A percentile compares a stretch with the other conserved stretches of the same genome.
These are phyloP conservation scores for Ptilodon capucinus DNA, from an alignment of 2,888 invertebrate species.

Conservation along the genomic window DNA sequence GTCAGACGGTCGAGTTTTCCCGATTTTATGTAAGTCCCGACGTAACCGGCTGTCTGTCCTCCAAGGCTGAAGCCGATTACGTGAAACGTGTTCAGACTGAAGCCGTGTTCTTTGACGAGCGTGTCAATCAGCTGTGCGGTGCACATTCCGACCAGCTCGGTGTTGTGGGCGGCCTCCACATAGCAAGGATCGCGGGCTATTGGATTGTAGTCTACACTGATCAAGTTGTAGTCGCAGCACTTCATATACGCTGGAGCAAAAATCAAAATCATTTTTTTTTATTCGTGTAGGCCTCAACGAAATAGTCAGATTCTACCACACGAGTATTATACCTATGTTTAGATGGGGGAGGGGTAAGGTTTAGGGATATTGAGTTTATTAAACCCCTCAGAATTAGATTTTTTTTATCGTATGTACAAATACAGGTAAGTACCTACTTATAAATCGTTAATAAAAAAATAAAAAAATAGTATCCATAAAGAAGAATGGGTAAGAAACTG, in stretches of 20 bases:
- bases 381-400: too few species aligned
- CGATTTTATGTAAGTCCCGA: constrained; percentile 68
- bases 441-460: too few species aligned
- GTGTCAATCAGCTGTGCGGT: constrained; percentile 81
- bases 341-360: too few species aligned
- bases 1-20: constrained; percentile 78
- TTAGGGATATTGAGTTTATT: too few species aligned
- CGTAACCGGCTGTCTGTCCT: constrained; percentile 82
- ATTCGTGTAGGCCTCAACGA: too few species aligned
- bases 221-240: constrained; percentile 81
- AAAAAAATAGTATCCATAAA: too few species aligned
- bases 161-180: constrained; percentile 80
- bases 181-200: constrained; percentile 84
- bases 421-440: too few species aligned
- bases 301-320: too few species aligned
- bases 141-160: constrained; percentile 83
- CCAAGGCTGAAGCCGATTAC: constrained; percentile 86
- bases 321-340: too few species aligned
- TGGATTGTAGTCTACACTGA: constrained; percentile 84
- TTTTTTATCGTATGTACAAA: too few species aligned
- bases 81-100: constrained; percentile 76
- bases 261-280: too few species aligned
- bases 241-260: constrained; percentile 74
- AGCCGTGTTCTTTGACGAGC: constrained; percentile 63
- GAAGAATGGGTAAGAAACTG: too few species aligned